Evolutionary conservation across 2,113 vertebrate genomes (phyloP), one percentile per base, ranked within the genome.

Genomic region (Apodemus speciosus): DNA sequence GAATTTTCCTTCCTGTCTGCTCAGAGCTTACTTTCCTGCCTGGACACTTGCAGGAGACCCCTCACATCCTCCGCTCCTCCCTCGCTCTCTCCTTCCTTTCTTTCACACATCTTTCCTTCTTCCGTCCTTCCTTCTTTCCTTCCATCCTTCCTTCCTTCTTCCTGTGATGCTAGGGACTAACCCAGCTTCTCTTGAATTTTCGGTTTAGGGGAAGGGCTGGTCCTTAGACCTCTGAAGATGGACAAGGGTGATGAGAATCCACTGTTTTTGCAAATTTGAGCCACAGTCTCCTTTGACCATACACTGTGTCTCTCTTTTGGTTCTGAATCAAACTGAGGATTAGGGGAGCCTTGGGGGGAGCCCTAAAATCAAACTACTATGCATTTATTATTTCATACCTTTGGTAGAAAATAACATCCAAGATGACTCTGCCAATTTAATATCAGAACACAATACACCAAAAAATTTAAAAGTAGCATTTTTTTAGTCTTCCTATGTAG

Each of bases 81-180:
- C 0, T 15, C 27, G 7, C 21, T 30, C 27, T 15, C 11, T 30
- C 2, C 14, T 2, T 32, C 25, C 7, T 9, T 10, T n/a, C 32
- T 14, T 49, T 51, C 23, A 60, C 58, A 60, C 60, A 62, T n/a
- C 20, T 0, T 6, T 21, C 49, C 18, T 11, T 23, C 18, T 18
- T n/a, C n/a, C n/a, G n/a, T 35, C 25, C 40, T 16, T 81, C 30
- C 7, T 40, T 25, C 7, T 13, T 1, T 16, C 3, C 25, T 62
- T 13, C 20, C 18, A 7, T 51, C 0, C 32, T 10, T 18, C 8
- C 5, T 7, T 46, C 30, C 6, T 7, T 51, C 15, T 15, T 8
- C 14, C 14, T 23, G 3, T 87, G n/a, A 35, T 71, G 14, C 35
- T 86, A 4, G 46, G 49, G 14, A 38, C 25, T 53, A 13, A 6